These are phyloP conservation scores for Pachydiplax longipennis DNA, from an alignment of 2,888 invertebrate species.

Conservation along the genomic window DNA sequence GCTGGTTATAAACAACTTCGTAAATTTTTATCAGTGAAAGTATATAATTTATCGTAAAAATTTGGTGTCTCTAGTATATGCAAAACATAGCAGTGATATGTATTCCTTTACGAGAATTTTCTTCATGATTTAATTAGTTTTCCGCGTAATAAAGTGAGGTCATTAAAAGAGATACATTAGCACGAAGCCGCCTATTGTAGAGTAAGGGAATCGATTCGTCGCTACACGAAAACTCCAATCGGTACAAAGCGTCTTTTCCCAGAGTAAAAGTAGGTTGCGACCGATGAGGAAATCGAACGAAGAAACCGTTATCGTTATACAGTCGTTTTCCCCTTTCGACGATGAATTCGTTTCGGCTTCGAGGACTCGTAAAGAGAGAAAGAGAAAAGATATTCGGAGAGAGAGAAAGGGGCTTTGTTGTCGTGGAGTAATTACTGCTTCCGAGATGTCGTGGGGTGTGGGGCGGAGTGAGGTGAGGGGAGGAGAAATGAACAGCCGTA, in stretches of 20 bases:
- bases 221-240: background rate
- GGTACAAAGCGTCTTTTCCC: background rate
- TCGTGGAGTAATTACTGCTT: constrained; percentile 6
- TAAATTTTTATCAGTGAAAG: no score
- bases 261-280: background rate
- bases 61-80: no score
- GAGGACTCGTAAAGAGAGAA: background rate
- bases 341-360: background rate
- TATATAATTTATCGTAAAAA: no score
- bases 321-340: background rate
- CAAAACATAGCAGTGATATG: no score
- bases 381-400: background rate
- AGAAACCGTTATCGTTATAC: background rate
- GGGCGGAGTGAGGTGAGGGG: background rate
- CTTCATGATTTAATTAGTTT: no score
- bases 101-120: no score
- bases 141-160: no score
- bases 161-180: no score
- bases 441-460: background rate
- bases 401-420: background rate
- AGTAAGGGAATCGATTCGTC: background rate
- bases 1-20: no score
- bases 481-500: background rate
- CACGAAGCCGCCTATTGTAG: background rate
- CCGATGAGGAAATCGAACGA: background rate